A percentile compares a stretch with the other conserved stretches of the same genome.
Evolutionary conservation across 2,888 invertebrate genomes (phyloP).

Genomic region (Hypomecis atomaria): DNA sequence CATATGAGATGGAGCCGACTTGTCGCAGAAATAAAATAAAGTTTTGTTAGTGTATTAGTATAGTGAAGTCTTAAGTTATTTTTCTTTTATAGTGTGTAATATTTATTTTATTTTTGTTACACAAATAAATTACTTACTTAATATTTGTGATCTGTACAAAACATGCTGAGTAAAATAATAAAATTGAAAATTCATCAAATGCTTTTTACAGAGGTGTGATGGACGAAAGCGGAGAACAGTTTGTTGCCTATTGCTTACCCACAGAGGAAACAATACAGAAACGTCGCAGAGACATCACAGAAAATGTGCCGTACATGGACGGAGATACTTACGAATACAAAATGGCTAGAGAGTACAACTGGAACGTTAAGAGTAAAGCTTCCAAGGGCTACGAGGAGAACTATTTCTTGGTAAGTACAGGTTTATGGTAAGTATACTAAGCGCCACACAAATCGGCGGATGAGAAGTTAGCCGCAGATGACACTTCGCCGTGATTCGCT

Average conservation of each 20-base stretch:
- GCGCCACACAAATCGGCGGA: too few species aligned
- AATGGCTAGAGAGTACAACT: constrained; percentile 99
- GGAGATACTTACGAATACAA: constrained; percentile 98
- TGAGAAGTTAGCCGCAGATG: too few species aligned
- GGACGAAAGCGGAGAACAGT: constrained; percentile 99
- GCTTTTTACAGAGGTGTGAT: constrained; percentile 94
- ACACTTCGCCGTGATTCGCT: too few species aligned
- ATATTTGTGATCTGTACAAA: too few species aligned
- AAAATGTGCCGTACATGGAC: constrained; percentile 92
- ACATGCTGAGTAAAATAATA: not conserved
- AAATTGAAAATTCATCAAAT: not conserved
- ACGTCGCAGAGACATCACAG: constrained; percentile 91
- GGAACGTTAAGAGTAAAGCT: constrained; percentile 99
- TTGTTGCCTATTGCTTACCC: constrained; percentile 99
- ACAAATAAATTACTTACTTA: too few species aligned
- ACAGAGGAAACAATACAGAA: constrained; percentile 96
- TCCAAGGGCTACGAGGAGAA: constrained; percentile 98
- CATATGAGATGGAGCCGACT: too few species aligned
- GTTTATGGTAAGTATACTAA: too few species aligned
- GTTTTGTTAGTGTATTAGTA: too few species aligned
- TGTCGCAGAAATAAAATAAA: too few species aligned
- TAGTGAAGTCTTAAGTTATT: too few species aligned
- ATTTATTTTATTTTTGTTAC: too few species aligned
- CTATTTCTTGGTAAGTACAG: constrained; percentile 91
- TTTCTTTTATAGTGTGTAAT: too few species aligned